Evolutionary conservation across 2,113 vertebrate genomes (phyloP).

Genomic region (Trematocara zebra): DNA sequence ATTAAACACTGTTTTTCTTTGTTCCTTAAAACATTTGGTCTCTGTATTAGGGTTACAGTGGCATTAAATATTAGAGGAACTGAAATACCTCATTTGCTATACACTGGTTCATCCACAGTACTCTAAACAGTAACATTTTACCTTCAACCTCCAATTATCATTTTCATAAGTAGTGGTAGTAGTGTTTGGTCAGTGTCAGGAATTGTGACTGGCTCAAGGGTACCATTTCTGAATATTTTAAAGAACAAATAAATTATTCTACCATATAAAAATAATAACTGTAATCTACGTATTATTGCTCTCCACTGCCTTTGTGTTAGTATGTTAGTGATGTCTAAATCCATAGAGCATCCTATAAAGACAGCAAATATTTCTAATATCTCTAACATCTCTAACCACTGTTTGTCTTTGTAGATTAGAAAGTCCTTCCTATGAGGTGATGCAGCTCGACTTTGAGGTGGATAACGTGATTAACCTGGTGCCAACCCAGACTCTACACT

Average conservation of each 20-base stretch:
- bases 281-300: background rate
- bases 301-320: background rate
- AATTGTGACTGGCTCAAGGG: background rate
- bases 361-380: background rate
- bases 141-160: background rate
- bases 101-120: background rate
- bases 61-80: background rate
- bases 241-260: background rate
- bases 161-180: background rate
- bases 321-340: background rate
- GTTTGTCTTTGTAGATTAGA: conserved; percentile 71
- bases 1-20: background rate
- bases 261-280: background rate
- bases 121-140: background rate
- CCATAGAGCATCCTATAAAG: background rate
- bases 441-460: conserved; percentile 89
- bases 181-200: background rate
- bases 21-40: background rate
- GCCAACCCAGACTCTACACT: conserved; percentile 85
- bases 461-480: conserved; percentile 82
- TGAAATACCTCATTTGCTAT: background rate
- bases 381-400: background rate
- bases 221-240: background rate
- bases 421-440: conserved; percentile 80
- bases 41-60: background rate